Evolutionary conservation across 64 coral and sea anemone species (phyloP).

Genomic region (Montipora efflorescens): DNA sequence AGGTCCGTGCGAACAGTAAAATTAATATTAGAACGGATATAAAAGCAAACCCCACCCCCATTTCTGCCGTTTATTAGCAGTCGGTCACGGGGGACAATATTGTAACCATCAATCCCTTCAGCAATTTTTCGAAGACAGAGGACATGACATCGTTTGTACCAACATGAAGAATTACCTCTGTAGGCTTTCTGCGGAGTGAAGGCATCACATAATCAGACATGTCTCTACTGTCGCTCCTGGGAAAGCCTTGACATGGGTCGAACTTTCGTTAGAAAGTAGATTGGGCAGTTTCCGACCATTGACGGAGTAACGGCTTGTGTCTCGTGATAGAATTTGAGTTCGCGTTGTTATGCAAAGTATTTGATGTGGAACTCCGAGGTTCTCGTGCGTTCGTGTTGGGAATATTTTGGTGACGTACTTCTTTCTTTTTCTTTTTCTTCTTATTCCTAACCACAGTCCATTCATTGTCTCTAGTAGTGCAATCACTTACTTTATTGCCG

Average conservation of each 20-base stretch:
- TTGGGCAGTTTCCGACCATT: slow-evolving; percentile 74
- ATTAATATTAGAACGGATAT: background rate
- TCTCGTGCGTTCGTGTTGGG: background rate
- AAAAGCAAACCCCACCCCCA: background rate
- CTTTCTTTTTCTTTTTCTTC: slow-evolving; percentile 16
- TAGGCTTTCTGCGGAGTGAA: slow-evolving; percentile 57
- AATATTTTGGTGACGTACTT: background rate
- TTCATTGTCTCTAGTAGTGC: slow-evolving; percentile 4
- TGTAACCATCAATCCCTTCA: background rate
- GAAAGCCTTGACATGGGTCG: background rate
- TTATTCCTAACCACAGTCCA: slow-evolving; percentile 10
- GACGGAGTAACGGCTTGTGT: background rate
- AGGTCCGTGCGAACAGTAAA: background rate
- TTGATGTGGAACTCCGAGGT: background rate
- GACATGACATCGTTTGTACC: slow-evolving; percentile 52
- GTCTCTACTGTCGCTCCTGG: background rate
- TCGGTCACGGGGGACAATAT: background rate
- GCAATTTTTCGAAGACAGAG: slow-evolving; percentile 66
- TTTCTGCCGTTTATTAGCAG: background rate
- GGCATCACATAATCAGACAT: slow-evolving; percentile 39
- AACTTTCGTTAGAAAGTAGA: background rate
- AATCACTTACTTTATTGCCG: slow-evolving; percentile 35
- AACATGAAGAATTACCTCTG: slow-evolving; percentile 67
- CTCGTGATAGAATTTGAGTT: too few relatives aligned
- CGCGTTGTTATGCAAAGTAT: too few relatives aligned